These are phyloP conservation scores for Globicephala melas DNA, from an alignment of 2,113 vertebrate species.

Conservation along the genomic window DNA sequence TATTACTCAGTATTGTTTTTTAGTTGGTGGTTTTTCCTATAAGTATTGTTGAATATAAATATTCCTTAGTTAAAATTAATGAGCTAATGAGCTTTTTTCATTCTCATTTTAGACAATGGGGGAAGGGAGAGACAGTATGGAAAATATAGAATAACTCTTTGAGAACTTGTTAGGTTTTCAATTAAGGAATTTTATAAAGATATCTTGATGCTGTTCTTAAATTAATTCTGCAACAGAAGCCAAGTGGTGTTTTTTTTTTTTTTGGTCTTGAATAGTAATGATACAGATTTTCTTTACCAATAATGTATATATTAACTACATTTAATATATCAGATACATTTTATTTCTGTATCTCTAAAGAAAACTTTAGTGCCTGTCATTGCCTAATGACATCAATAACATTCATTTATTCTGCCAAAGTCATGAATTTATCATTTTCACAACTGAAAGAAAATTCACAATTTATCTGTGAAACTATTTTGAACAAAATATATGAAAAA, in stretches of 20 bases:
- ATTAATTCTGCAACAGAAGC: conserved; percentile 64
- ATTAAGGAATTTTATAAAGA: conserved; percentile 64
- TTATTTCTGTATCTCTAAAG: conserved; percentile 44
- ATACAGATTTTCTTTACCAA: conserved; percentile 60
- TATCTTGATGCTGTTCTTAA: conserved; percentile 62
- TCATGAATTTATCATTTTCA: conserved; percentile 11
- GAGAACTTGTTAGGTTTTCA: conserved; percentile 58
- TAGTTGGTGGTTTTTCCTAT: conserved; percentile 19
- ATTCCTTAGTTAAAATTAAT: background rate
- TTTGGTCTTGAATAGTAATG: conserved; percentile 65
- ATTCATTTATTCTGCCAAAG: conserved; percentile 35
- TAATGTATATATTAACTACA: conserved; percentile 56
- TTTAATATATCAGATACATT: conserved; percentile 40
- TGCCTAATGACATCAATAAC: conserved; percentile 39
- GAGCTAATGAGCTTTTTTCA: background rate
- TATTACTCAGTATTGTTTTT: conserved; percentile 36
- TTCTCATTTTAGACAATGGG: conserved; percentile 1
- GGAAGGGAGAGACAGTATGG: conserved; percentile 25
- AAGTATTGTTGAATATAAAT: conserved; percentile 30
- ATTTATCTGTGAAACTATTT: conserved; percentile 13
- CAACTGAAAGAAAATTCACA: background rate
- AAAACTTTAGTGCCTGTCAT: conserved; percentile 24
- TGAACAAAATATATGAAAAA: background rate
- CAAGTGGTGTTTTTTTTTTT: conserved; percentile 53
- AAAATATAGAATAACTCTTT: conserved; percentile 53